Evolutionary conservation across 2,797 vertebrate species (phyloP), one percentile per base, ranked within the genome.

Genomic region (Mus spretus): DNA sequence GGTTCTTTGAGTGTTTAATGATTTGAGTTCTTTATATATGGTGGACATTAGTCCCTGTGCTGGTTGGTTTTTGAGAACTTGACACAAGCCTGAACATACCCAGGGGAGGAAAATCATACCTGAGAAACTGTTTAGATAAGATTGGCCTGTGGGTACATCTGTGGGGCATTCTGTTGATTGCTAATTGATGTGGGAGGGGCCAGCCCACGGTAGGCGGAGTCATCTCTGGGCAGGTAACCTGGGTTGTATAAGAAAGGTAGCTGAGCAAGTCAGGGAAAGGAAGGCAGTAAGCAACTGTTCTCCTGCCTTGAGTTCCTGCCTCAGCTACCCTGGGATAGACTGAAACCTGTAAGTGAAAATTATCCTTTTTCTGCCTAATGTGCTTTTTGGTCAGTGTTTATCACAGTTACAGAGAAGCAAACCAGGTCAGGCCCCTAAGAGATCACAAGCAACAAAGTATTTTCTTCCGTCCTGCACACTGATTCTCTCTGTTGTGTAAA

Each of bases 291-390:
- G 57, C n/a, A 31, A 1, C n/a, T 37, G 10, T 10, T 3, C 17
- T 37, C 7, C 70, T 72, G 70, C 53, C 20, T n/a, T 57, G 19
- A 57, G 53, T n/a, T 57, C 31, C 50, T 80, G 78, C 55, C 55
- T 63, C 24, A 17, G 57, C n/a, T 83, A 9, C 14, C 24, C 37
- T 61, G 14, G 81, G 57, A 61, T 17, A 40, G 7, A 17, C 8
- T 6, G 57, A 44, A 2, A 57, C 53, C n/a, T 82, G n/a, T 40
- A 40, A 40, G 55, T 59, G 80, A 22, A 82, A 40, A 40, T 37
- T 17, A 61, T 40, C 3, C n/a, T 37, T 57, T 61, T 15, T 0
- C 57, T 31, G 1, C 37, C 14, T 1, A 1, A 9, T 2, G 22
- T 61, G 55, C 22, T 82, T 26, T 26, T 82, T 26, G 57, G 57